phyloP scores from a whole-genome alignment of 1,140 invertebrate species.

The Frieseomelitta varia region DNA sequence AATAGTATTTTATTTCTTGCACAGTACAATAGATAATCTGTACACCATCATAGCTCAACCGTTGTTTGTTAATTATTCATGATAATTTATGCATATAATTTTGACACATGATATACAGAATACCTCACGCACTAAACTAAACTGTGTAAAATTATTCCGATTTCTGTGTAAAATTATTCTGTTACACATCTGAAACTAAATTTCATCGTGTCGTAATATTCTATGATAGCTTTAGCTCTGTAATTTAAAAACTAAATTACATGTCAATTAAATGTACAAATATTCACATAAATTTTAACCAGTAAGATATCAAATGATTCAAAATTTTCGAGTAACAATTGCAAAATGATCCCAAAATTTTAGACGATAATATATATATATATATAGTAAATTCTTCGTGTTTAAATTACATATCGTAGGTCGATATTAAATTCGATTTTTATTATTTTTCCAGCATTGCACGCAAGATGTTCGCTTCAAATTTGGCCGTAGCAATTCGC shows the following conservation, averaged over 20 bases:
- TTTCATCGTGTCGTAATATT: too few relatives aligned
- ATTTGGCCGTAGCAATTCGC: conserved; percentile 85
- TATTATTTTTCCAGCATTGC: conserved; percentile 63
- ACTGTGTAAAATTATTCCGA: too few relatives aligned
- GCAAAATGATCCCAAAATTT: neutral
- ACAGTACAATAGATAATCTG: neutral
- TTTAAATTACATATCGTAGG: neutral
- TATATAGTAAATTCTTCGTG: neutral
- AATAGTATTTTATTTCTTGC: neutral
- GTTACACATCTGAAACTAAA: too few relatives aligned
- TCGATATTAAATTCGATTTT: too few relatives aligned
- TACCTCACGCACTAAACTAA: neutral
- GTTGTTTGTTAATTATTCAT: neutral
- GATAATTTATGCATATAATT: neutral
- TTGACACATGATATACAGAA: neutral
- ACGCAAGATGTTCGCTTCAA: conserved; percentile 76
- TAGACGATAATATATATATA: neutral
- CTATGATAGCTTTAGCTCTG: too few relatives aligned
- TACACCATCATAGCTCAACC: neutral
- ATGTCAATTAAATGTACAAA: too few relatives aligned
- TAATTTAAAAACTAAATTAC: too few relatives aligned
- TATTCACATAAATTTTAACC: too few relatives aligned
- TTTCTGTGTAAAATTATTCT: too few relatives aligned
- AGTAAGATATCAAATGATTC: neutral
- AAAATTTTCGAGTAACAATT: neutral